Percentiles rank a stretch among this genome's conserved stretches.
These are phyloP conservation scores for Germaria angustata DNA, from an alignment of 2,888 invertebrate species.

Conservation along the genomic window DNA sequence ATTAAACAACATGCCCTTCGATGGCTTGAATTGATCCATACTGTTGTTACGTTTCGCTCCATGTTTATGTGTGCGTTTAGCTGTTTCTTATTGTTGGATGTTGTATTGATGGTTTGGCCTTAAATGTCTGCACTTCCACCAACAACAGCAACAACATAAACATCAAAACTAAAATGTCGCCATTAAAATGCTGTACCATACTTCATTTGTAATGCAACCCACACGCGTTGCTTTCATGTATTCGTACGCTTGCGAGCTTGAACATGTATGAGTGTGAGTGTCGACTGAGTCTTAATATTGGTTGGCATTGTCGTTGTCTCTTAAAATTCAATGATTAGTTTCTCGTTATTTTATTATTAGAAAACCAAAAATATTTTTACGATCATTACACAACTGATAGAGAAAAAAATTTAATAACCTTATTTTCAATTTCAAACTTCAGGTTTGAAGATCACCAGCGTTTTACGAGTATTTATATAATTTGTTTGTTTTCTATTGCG, in stretches of 20 bases:
- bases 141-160: conserved; percentile 9
- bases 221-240: conserved; percentile 40
- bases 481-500: too few species aligned
- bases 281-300: neutral
- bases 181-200: conserved; percentile 65
- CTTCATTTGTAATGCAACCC: conserved; percentile 60
- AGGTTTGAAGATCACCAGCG: neutral
- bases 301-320: conserved; percentile 30
- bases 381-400: conserved; percentile 32
- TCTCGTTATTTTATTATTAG: conserved; percentile 49
- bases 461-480: neutral
- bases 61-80: neutral
- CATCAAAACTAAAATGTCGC: conserved; percentile 47
- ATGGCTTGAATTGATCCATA: conserved; percentile 52
- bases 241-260: neutral
- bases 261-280: neutral
- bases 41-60: neutral
- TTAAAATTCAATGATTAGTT: conserved; percentile 58
- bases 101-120: conserved; percentile 58
- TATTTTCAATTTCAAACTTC: neutral
- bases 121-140: conserved; percentile 57
- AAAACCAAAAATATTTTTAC: conserved; percentile 54
- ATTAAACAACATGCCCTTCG: conserved; percentile 50
- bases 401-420: conserved; percentile 17
- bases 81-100: conserved; percentile 52